Percentiles rank a stretch among this genome's conserved stretches.
Evolutionary conservation across 1,140 invertebrate genomes (phyloP).

Genomic region (Zaprionus kolodkinae): DNA sequence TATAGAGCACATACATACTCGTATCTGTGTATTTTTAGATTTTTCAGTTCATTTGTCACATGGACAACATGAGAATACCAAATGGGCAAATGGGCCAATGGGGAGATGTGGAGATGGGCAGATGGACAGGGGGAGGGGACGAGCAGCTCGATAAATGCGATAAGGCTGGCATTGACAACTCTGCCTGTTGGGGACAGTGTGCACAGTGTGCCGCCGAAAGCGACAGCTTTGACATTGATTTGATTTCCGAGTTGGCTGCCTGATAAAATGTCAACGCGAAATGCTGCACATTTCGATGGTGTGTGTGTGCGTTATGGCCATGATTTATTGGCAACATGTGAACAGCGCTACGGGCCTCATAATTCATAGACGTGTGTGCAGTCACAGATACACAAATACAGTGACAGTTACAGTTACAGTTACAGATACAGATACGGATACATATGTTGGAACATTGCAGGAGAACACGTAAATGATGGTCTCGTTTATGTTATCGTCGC

Average conservation of each 20-base stretch:
- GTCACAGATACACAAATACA: neutral
- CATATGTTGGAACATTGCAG: neutral
- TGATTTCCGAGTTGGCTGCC: constrained; percentile 49
- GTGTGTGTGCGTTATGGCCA: constrained; percentile 16
- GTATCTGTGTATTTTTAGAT: neutral
- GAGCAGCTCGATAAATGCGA: constrained; percentile 1
- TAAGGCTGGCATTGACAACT: constrained; percentile 36
- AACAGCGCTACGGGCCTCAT: constrained; percentile 11
- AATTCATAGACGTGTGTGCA: constrained; percentile 17
- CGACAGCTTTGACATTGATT: constrained; percentile 65
- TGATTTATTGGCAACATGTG: constrained; percentile 44
- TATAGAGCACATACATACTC: neutral
- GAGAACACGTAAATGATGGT: constrained; percentile 22
- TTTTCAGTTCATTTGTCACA: constrained; percentile 16
- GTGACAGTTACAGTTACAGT: neutral
- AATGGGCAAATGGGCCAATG: neutral
- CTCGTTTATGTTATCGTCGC: constrained; percentile 21
- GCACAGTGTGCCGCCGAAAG: constrained; percentile 10
- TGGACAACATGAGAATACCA: constrained; percentile 1
- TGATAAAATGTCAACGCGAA: constrained; percentile 52
- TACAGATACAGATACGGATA: neutral
- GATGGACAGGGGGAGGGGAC: neutral
- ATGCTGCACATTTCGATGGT: neutral
- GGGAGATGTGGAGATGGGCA: neutral
- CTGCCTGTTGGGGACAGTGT: constrained; percentile 17